Evolutionary conservation across 1,140 invertebrate genomes (phyloP).

Genomic region (Reticulitermes speratus): DNA sequence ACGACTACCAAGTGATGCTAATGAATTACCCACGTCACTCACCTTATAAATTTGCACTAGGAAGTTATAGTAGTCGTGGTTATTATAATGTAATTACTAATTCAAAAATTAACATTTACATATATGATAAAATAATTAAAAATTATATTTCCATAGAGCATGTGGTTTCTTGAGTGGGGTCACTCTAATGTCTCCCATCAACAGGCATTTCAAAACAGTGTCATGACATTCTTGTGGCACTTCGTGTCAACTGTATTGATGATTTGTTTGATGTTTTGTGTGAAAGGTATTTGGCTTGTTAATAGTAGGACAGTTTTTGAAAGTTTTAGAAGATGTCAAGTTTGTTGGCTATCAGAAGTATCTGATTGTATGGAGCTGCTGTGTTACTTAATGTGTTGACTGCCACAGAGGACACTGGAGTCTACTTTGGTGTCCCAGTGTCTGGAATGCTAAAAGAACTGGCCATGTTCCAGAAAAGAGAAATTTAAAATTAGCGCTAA

Average conservation of each 20-base stretch:
- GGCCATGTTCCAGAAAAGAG: too few relatives aligned
- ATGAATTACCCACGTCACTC: background rate
- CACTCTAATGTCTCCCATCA: background rate
- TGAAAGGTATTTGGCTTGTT: background rate
- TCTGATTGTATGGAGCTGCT: too few relatives aligned
- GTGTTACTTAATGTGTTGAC: too few relatives aligned
- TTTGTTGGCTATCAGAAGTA: background rate
- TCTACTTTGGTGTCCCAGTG: too few relatives aligned
- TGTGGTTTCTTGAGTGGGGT: background rate
- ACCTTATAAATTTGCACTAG: background rate
- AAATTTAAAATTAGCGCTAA: too few relatives aligned
- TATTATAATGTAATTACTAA: background rate
- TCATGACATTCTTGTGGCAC: background rate
- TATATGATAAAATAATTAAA: background rate
- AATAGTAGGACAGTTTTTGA: background rate
- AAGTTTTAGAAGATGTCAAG: background rate
- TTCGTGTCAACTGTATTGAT: background rate
- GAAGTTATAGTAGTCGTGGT: background rate
- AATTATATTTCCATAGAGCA: background rate
- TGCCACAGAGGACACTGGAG: too few relatives aligned
- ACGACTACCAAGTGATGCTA: background rate
- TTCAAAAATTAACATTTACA: background rate
- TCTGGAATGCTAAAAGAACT: too few relatives aligned
- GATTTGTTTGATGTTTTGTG: background rate
- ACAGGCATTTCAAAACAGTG: too few relatives aligned